Evolutionary conservation across 2,888 invertebrate genomes (phyloP), one percentile per base, ranked within the genome.

Genomic region (Ophion ellenae): DNA sequence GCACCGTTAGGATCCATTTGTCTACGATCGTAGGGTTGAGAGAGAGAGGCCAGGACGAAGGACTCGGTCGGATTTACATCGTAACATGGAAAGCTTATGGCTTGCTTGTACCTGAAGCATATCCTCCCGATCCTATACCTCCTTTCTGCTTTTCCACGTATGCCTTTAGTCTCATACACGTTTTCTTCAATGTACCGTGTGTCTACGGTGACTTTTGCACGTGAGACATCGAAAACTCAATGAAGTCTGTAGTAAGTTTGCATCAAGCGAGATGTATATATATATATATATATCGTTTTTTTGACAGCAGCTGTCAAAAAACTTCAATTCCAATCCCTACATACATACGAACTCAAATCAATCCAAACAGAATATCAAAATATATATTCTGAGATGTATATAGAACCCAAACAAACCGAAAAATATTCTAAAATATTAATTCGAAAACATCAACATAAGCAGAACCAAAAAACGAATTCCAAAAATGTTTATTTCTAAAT

Each of bases 1-100:
- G 88, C 89, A 88, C 91, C 90, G 92, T 92, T 92, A 90, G 89
- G 86, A 85, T 86, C 91, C 90, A 91, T 92, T 90, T 90, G 89
- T 91, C 91, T 89, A 90, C 87, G 89, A 90, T 87, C 84, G 80
- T 83, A 76, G 86, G 24, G 57, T n/a, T 45, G 75, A 47, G 28
- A 70, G 47, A 70, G 45, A 74, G 63, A 67, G n/a, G 5, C n/a
- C 10, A 1, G 80, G 64, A 40, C 24, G 67, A 67, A 75, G 69
- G 53, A 79, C 67, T 63, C 61, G 59, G 47, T 77, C 69, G 85
- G 85, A 83, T 86, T 83, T 81, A 69, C 81, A 64, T 40, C 82
- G 59, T 24, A 64, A 71, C n/a, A 45, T 28, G 32, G 32, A 61
- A 53, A 67, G 79, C 77, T 67, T 57, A 83, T 61, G 74, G 47